phyloP scores from a whole-genome alignment of 2,113 vertebrate species.

The Cryptotis parvus region DNA sequence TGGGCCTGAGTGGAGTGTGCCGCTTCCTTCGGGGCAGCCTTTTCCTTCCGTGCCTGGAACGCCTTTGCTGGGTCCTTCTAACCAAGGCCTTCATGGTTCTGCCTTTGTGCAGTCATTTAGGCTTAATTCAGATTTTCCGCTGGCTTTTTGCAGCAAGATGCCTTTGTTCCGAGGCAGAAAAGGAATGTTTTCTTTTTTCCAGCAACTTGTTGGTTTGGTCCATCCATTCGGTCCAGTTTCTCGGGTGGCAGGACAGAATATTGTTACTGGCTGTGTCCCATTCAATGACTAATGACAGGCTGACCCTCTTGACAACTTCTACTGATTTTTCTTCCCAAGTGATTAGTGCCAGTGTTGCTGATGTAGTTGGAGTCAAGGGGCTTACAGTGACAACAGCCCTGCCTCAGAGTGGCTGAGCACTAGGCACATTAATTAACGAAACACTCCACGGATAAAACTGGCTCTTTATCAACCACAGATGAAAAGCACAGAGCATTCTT shows the following conservation, averaged over 20 bases:
- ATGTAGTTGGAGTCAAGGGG: slow-evolving; percentile 47
- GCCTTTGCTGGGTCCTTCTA: background rate
- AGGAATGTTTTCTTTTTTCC: slow-evolving; percentile 67
- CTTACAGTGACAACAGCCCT: slow-evolving; percentile 54
- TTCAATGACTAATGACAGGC: slow-evolving; percentile 71
- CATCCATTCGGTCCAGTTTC: slow-evolving; percentile 69
- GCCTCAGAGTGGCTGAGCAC: slow-evolving; percentile 29
- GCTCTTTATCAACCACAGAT: slow-evolving; percentile 34
- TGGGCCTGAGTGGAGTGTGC: background rate
- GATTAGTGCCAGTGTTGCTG: slow-evolving; percentile 71
- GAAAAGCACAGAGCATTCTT: slow-evolving; percentile 26
- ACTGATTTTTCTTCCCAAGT: slow-evolving; percentile 76
- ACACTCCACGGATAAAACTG: slow-evolving; percentile 26
- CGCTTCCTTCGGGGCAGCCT: background rate
- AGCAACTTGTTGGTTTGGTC: slow-evolving; percentile 53
- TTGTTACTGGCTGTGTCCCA: slow-evolving; percentile 72
- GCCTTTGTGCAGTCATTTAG: background rate
- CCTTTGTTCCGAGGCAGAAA: slow-evolving; percentile 44
- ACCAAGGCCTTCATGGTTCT: background rate
- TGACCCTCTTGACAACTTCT: slow-evolving; percentile 72
- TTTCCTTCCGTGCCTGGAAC: background rate
- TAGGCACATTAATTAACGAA: slow-evolving; percentile 55
- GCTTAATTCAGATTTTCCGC: slow-evolving; percentile 15
- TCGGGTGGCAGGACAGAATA: slow-evolving; percentile 58
- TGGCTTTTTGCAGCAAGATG: slow-evolving; percentile 54